Evolutionary conservation across 2,888 invertebrate genomes (phyloP), one percentile per base, ranked within the genome.

Genomic region (Chloroclysta siterata): DNA sequence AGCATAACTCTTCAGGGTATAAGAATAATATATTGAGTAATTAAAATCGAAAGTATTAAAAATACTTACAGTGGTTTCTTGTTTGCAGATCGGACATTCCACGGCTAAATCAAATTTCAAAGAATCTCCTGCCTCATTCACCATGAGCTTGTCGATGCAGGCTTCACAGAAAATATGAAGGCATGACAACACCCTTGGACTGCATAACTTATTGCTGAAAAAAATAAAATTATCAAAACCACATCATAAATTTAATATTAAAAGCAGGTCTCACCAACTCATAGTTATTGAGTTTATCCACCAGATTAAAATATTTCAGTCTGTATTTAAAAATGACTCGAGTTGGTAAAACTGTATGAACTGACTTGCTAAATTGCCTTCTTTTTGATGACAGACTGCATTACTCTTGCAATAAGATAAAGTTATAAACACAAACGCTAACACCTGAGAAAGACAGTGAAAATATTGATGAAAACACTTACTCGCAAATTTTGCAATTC

Each of bases 131-230:
- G 94, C 95, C 83, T 96, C 96, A 77, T 95, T 95, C 69, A 95
- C 94, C 80, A 97, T 93, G 80, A 96, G 94, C 84, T 97, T 97
- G 83, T 96, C 96, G 80, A 99, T 94, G 90, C 99, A 99, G 73
- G 95, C 95, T 92, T 98, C 97, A 93, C 99, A 99, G 93, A 98
- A 98, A 56, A 97, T 97, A 93, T 99, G 99, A 84, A 99, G 95
- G 90, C 99, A 99, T 78, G 97, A 96, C 81, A 99, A 94, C 71
- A 99, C 96, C 74, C 98, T 95, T 65, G 99, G 98, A 84, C 95
- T 95, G 85, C 95, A 95, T 80, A 97, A 93, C 78, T 96, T 96
- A 83, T 95, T 95, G 82, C 95, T 96, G 80, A 72, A 94, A 90
- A 65, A 60, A 47, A 57, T 33, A n/a, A 14, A 33, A 47, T 44